Percentiles rank a stretch among this genome's conserved stretches.
phyloP scores from a whole-genome alignment of 2,797 vertebrate species.

The Meriones psammophilus region DNA sequence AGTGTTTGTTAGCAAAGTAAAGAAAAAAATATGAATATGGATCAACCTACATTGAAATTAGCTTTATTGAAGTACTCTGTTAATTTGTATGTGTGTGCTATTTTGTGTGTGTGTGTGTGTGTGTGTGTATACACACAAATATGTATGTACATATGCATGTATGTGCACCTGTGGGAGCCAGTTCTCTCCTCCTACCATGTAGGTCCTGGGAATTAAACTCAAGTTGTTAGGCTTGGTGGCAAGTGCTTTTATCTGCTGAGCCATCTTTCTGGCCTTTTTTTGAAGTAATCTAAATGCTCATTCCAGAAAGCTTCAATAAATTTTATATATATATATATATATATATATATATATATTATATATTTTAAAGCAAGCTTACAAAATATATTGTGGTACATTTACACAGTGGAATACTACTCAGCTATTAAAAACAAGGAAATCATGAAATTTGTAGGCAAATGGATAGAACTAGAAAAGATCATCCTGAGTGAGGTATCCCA shows the following conservation, averaged over 20 bases:
- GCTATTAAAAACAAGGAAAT: too few species aligned
- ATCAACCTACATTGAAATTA: conserved; percentile 20
- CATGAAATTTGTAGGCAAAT: too few species aligned
- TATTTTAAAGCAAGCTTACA: neutral
- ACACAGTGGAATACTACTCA: too few species aligned
- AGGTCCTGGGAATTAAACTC: neutral
- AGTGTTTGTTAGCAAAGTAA: conserved; percentile 53
- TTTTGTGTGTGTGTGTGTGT: neutral
- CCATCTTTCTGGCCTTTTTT: neutral
- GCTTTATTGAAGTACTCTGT: conserved; percentile 55
- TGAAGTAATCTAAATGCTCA: neutral
- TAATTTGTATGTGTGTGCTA: neutral
- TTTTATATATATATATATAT: neutral
- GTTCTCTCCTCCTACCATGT: neutral
- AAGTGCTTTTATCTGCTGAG: neutral
- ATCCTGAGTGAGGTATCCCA: too few species aligned
- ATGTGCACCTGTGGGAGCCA: neutral
- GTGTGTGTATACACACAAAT: neutral
- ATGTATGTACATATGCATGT: too few species aligned
- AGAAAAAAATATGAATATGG: conserved; percentile 47
- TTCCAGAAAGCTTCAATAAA: conserved; percentile 50
- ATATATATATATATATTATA: too few species aligned
- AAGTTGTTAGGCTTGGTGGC: neutral
- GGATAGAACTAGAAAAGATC: too few species aligned
- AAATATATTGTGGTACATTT: too few species aligned